Evolutionary conservation across 2,113 vertebrate species (phyloP).

Genomic region (Sebastes fasciatus): DNA sequence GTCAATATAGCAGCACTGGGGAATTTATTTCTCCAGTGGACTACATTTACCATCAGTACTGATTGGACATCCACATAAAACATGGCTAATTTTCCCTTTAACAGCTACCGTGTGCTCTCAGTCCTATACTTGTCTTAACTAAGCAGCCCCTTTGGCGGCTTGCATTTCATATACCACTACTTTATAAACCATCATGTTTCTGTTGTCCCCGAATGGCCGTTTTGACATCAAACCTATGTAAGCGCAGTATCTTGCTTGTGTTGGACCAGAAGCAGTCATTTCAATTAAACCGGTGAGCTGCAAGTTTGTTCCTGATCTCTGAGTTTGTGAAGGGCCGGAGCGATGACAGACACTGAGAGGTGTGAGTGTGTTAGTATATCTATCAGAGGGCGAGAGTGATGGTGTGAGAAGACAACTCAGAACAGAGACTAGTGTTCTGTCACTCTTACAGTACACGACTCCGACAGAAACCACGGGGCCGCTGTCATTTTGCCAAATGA

Average conservation of each 20-base stretch:
- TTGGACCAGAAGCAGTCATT: background rate
- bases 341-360: background rate
- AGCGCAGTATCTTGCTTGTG: background rate
- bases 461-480: slow-evolving; percentile 1
- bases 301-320: slow-evolving; percentile 9
- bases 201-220: no score
- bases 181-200: no score
- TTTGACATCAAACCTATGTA: background rate
- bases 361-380: background rate
- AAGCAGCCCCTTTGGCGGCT: background rate
- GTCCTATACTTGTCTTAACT: background rate
- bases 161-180: no score
- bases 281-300: background rate
- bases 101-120: background rate
- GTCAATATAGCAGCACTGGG: no score
- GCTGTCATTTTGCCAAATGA: slow-evolving; percentile 8
- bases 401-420: slow-evolving; percentile 30
- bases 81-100: no score
- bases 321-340: background rate
- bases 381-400: background rate
- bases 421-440: slow-evolving; percentile 11
- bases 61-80: no score
- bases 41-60: no score
- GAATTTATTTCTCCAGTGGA: no score
- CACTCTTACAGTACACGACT: slow-evolving; percentile 18